These are phyloP conservation scores for Onchidella celtica DNA, from an alignment of 2,888 invertebrate species.

Conservation along the genomic window DNA sequence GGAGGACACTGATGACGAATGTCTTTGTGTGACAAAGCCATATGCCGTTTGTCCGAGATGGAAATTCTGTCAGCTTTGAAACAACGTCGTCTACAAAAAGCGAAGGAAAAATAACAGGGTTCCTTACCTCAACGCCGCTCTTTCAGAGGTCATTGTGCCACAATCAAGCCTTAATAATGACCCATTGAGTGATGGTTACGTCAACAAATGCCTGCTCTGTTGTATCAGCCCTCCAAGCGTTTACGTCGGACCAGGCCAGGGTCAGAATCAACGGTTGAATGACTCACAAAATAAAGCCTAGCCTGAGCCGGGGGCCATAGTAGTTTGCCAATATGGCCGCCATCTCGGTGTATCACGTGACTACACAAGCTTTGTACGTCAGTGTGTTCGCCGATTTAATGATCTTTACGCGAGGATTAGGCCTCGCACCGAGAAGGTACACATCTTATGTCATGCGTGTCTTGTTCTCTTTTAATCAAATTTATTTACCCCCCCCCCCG, in stretches of 20 bases:
- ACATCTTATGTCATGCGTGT: too few relatives aligned
- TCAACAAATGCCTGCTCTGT: background rate
- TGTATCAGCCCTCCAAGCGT: background rate
- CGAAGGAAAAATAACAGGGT: background rate
- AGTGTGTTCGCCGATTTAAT: slow-evolving; percentile 41
- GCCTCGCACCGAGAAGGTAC: too few relatives aligned
- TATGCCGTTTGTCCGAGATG: background rate
- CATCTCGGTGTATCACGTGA: slow-evolving; percentile 52
- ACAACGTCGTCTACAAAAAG: background rate
- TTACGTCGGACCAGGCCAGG: slow-evolving; percentile 20
- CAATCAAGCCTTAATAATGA: background rate
- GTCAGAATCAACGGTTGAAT: slow-evolving; percentile 42
- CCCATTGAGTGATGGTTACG: background rate
- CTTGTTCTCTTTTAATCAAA: too few relatives aligned
- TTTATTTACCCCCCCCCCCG: too few relatives aligned
- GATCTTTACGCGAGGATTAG: too few relatives aligned
- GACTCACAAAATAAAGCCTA: slow-evolving; percentile 51
- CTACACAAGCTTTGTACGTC: slow-evolving; percentile 39
- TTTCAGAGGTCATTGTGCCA: background rate
- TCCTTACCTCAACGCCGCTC: slow-evolving; percentile 13
- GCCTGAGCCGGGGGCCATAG: slow-evolving; percentile 51
- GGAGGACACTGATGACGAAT: too few relatives aligned
- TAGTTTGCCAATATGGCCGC: slow-evolving; percentile 51
- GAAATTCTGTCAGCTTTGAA: background rate
- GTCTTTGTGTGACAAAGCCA: background rate